A percentile compares a stretch with the other conserved stretches of the same genome.
Conservation (phyloP, 1,140 invertebrate genomes). For the Chrysomallon squamiferum region DNA sequence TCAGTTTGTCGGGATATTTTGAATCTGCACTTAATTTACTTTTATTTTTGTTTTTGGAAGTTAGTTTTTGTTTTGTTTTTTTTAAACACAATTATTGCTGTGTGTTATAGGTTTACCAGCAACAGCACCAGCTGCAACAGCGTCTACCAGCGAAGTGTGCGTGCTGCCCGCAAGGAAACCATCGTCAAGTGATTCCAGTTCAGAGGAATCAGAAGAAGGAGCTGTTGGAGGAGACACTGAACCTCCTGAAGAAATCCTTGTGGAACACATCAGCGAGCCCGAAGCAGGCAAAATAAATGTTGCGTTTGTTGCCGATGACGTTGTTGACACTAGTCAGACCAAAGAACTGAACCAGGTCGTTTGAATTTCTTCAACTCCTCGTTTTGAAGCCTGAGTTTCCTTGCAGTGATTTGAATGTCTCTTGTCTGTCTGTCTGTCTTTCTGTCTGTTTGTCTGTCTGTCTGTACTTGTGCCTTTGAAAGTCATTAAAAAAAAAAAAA, state of each 20-base stretch:
- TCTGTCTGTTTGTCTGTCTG: too few species aligned
- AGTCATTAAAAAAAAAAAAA: too few species aligned
- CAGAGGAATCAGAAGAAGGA: not conserved
- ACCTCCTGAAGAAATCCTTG: not conserved
- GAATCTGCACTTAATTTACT: not conserved
- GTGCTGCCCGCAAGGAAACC: not conserved
- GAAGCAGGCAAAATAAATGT: not conserved
- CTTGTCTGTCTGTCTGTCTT: too few species aligned
- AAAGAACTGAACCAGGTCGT: constrained; percentile 4
- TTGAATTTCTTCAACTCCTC: not conserved
- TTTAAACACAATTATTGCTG: not conserved
- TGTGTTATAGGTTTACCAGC: not conserved
- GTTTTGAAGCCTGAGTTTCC: too few species aligned
- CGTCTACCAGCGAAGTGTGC: not conserved
- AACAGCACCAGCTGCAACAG: not conserved
- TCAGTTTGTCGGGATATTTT: not conserved
- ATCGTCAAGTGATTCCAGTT: not conserved
- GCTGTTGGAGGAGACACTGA: not conserved
- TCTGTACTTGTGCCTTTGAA: too few species aligned
- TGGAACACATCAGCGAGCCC: not conserved
- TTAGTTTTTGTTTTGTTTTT: not conserved
- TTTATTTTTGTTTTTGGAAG: not conserved
- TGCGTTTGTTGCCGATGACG: not conserved
- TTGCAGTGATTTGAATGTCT: too few species aligned
- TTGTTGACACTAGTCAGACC: not conserved